Conservation (phyloP, 1,140 invertebrate genomes). For the Apocrypta bakeri region DNA sequence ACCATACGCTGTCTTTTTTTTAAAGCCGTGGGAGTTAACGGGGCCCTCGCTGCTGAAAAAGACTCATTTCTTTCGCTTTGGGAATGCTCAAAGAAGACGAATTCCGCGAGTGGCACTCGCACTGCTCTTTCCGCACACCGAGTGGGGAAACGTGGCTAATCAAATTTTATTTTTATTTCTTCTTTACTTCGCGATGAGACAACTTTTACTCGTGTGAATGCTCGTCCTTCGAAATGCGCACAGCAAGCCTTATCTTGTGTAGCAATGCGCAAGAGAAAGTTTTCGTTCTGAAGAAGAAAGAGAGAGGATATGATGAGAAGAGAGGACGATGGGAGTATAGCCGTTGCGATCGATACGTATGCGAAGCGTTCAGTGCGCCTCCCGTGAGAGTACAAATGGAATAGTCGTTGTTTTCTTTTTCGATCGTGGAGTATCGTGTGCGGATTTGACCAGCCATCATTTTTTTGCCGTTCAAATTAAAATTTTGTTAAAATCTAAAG, state of each 20-base stretch:
- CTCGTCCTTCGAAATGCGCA: not conserved
- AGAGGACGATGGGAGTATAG: not conserved
- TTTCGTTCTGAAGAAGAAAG: not conserved
- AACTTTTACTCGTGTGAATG: not conserved
- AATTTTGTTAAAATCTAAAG: too few relatives aligned
- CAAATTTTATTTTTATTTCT: not conserved
- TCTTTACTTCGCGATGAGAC: not conserved
- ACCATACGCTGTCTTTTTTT: not conserved
- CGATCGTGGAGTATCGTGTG: too few relatives aligned
- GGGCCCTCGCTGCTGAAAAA: not conserved
- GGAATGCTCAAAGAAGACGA: not conserved
- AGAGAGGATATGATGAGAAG: not conserved
- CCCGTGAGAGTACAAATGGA: not conserved
- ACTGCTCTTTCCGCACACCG: not conserved
- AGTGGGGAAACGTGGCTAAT: slow-evolving; percentile 4
- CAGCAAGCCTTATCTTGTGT: not conserved
- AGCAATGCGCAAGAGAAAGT: not conserved
- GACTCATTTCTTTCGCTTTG: not conserved
- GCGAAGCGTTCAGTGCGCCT: not conserved
- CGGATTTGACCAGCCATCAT: too few relatives aligned
- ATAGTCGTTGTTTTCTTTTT: not conserved
- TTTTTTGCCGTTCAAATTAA: too few relatives aligned
- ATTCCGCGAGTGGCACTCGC: not conserved
- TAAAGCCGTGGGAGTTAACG: not conserved
- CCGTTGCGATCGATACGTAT: not conserved